phyloP scores from a whole-genome alignment of 1,140 invertebrate genomes.

The Neuroterus valhalla region DNA sequence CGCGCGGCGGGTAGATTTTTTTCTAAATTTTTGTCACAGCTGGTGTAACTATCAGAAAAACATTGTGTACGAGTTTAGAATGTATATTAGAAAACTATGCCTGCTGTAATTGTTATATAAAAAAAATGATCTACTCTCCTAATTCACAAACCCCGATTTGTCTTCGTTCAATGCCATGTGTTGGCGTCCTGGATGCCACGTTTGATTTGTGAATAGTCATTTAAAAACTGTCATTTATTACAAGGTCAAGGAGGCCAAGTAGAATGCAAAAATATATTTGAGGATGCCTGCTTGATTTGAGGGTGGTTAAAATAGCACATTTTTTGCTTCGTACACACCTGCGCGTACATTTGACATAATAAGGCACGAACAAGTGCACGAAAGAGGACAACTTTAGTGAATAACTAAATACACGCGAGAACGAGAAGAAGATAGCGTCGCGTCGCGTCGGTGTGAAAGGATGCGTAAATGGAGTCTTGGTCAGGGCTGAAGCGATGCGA shows the following conservation, averaged over 20 bases:
- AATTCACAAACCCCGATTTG: too few species aligned
- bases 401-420: too few species aligned
- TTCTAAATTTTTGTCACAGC: too few species aligned
- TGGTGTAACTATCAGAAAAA: too few species aligned
- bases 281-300: not conserved
- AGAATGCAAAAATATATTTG: not conserved
- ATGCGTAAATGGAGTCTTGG: constrained; percentile 8
- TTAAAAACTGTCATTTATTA: constrained; percentile 5
- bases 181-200: constrained; percentile 6
- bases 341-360: not conserved
- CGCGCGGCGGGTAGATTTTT: too few species aligned
- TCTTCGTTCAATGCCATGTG: too few species aligned
- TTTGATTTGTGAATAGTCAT: constrained; percentile 18
- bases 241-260: constrained; percentile 19
- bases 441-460: not conserved
- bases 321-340: constrained; percentile 6
- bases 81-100: too few species aligned
- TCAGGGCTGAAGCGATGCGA: constrained; percentile 22
- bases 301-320: constrained; percentile 8
- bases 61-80: too few species aligned
- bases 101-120: too few species aligned
- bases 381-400: too few species aligned
- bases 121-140: too few species aligned
- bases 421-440: not conserved
- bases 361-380: not conserved